Base-by-base conservation (phyloP, 2,113 vertebrate species). In the Sorex araneus region DNA sequence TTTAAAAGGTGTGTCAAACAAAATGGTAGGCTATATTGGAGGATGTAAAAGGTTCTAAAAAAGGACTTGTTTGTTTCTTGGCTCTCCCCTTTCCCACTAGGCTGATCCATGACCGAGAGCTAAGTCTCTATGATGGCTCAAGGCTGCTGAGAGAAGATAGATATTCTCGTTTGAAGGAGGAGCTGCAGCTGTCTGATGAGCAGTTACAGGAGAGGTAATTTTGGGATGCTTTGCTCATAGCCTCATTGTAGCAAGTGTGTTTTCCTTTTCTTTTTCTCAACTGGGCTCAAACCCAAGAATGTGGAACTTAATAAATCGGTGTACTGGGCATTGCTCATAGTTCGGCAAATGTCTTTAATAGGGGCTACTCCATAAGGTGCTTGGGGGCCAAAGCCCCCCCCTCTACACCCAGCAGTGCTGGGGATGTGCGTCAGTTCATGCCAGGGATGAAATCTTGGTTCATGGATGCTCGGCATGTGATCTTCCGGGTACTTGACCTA, bases 81-180 rank as follows among this genome's bases (percentile, higher is more conserved):
- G 60, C n/a, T 66, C 71, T 84, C 1, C 3, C 1, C 34, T 54
- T 0, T 47, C 32, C 70, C 45, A 47, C 50, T 96, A 99, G 99
- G 95, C 93, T 99, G 85, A 98, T 99, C 78, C 99, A 99, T 57
- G 99, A 99, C 96, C 97, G 99, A 88, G 99, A 99, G 95, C 92
- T 99, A 90, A 98, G 99, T 89, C 98, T 99, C 30, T 99, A 99
- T 30, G 99, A 99, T 0, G 99, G 99, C 32, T 98, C 99, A 70
- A 97, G 99, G 83, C 97, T 99, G 84, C 97, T 99, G 91, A 98
- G 99, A 95, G 98, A 98, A 97, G 99, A 99, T 96, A 98, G 99
- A 90, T 99, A 99, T 78, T 97, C 98, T 94, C 96, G 95, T 6
- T 94, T 99, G 28, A 99, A 99, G 96, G 98, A 99, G 80, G 97